Conservation (phyloP, 2,888 invertebrate species). For the Drosophila meridiana region DNA sequence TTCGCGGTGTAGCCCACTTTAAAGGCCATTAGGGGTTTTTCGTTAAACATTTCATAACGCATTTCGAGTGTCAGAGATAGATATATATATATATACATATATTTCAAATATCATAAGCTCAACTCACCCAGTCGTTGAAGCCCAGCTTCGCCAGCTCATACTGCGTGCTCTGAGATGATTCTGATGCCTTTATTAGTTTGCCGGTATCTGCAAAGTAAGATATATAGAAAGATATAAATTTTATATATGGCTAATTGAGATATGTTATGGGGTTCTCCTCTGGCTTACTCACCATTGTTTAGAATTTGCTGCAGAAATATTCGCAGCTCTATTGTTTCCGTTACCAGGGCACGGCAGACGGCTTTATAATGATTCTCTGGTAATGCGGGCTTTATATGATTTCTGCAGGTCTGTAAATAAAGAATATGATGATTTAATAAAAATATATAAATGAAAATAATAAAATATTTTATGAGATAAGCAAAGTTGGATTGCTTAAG, state of each 20-base stretch:
- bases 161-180: constrained; percentile 86
- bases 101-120: not conserved
- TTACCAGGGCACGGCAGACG: constrained; percentile 95
- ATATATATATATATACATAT: not conserved
- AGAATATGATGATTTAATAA: not conserved
- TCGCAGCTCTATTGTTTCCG: constrained; percentile 95
- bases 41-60: constrained; percentile 45
- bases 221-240: not conserved
- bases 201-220: constrained; percentile 86
- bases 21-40: constrained; percentile 66
- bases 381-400: constrained; percentile 85
- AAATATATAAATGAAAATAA: not conserved
- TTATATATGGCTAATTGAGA: not conserved
- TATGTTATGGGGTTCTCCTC: not conserved
- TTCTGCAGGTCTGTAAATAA: constrained; percentile 86
- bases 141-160: constrained; percentile 92
- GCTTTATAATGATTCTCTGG: constrained; percentile 90
- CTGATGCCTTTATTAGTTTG: constrained; percentile 86
- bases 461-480: not conserved
- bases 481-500: too few relatives aligned
- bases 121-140: constrained; percentile 95
- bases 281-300: constrained; percentile 85
- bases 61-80: not conserved
- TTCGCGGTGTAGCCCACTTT: constrained; percentile 57
- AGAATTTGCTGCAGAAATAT: constrained; percentile 94